phyloP scores from a whole-genome alignment of 2,797 vertebrate genomes.

The Bufotes viridis region DNA sequence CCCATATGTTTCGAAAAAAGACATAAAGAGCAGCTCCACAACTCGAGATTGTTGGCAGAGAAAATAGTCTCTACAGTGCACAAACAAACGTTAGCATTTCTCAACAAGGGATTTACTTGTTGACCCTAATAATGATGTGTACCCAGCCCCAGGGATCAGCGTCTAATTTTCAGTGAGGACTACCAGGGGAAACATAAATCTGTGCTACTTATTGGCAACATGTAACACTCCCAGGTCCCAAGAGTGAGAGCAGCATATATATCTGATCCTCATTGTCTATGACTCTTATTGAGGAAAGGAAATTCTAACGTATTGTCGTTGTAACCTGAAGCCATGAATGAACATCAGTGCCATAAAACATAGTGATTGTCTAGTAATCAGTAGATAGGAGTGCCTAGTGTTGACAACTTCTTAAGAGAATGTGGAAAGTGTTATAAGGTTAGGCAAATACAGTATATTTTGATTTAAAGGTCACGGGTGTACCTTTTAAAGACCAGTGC shows the following conservation, averaged over 20 bases:
- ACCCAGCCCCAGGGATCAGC: constrained; percentile 23
- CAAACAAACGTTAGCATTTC: background rate
- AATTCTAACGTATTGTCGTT: constrained; percentile 13
- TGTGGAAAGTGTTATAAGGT: constrained; percentile 24
- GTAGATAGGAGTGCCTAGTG: constrained; percentile 9
- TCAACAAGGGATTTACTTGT: constrained; percentile 17
- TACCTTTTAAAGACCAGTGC: background rate
- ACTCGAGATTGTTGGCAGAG: background rate
- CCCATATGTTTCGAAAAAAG: background rate
- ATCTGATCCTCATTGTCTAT: constrained; percentile 34
- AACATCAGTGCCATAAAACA: constrained; percentile 27
- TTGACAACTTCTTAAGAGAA: constrained; percentile 10
- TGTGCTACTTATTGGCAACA: constrained; percentile 28
- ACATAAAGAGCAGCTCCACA: background rate
- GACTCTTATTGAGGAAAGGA: constrained; percentile 14
- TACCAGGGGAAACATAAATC: constrained; percentile 34
- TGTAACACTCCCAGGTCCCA: constrained; percentile 23
- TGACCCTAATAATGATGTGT: constrained; percentile 49
- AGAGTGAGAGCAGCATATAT: constrained; percentile 24
- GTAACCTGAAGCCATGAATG: constrained; percentile 21
- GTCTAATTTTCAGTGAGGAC: constrained; percentile 32
- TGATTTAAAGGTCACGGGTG: background rate
- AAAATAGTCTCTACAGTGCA: constrained; percentile 13
- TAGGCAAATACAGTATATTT: background rate
- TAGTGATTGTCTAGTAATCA: constrained; percentile 22